These are phyloP conservation scores for Microtus montanus DNA, from an alignment of 2,113 vertebrate species.

Conservation along the genomic window DNA sequence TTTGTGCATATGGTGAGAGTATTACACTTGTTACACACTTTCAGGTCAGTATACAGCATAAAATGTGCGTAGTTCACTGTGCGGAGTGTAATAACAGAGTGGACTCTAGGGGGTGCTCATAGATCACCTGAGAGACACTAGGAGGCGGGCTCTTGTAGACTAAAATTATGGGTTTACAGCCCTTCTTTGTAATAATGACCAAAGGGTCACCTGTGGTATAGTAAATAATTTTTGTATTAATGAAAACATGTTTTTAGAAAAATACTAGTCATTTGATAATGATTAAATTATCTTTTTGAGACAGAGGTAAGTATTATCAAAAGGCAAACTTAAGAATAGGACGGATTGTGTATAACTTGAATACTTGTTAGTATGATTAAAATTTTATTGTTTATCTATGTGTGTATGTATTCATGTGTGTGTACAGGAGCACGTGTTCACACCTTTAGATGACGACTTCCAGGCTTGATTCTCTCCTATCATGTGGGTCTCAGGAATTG, in stretches of 20 bases:
- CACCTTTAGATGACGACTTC: neutral
- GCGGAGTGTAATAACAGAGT: neutral
- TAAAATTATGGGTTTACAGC: neutral
- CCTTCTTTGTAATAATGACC: neutral
- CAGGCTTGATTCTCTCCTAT: neutral
- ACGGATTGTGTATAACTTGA: neutral
- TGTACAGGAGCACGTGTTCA: neutral
- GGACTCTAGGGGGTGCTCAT: constrained; percentile 65
- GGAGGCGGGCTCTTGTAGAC: neutral
- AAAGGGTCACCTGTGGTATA: neutral
- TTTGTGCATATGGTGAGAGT: constrained; percentile 13
- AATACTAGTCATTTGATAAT: neutral
- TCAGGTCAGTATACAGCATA: constrained; percentile 3
- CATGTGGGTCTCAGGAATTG: neutral
- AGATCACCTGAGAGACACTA: constrained; percentile 20
- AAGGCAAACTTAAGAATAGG: neutral
- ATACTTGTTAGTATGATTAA: neutral
- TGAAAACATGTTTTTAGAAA: neutral
- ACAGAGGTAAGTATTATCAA: neutral
- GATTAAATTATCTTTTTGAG: neutral
- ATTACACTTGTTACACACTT: constrained; percentile 27
- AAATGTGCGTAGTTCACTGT: neutral
- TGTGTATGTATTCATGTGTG: neutral
- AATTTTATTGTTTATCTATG: neutral
- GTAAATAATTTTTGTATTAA: neutral